phyloP scores from a whole-genome alignment of 2,113 vertebrate species.

The Aspidoscelis tigris region DNA sequence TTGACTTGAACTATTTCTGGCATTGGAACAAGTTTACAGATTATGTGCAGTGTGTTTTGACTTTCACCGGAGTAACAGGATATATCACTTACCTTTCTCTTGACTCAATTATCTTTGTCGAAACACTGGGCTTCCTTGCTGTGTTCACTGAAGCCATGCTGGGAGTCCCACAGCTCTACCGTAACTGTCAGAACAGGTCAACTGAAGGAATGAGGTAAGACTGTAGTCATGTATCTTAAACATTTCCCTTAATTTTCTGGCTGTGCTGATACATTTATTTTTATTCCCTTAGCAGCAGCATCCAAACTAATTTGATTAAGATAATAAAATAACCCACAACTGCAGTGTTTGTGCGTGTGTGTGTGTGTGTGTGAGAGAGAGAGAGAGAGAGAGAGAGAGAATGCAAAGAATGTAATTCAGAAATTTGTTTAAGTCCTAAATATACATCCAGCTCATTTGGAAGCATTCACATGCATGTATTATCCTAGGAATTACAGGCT shows the following conservation, averaged over 20 bases:
- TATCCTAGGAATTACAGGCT: neutral
- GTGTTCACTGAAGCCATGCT: conserved; percentile 96
- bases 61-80: conserved; percentile 86
- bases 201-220: conserved; percentile 96
- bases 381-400: too few relatives aligned
- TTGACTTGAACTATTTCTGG: conserved; percentile 94
- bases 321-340: neutral
- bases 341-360: too few relatives aligned
- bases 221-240: neutral
- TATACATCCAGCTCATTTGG: neutral
- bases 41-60: conserved; percentile 92
- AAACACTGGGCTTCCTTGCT: conserved; percentile 91
- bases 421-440: neutral
- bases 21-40: conserved; percentile 93
- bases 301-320: conserved; percentile 3
- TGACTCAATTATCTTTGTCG: conserved; percentile 90
- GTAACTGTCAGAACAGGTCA: conserved; percentile 91
- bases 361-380: too few relatives aligned
- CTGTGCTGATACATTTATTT: neutral
- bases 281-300: neutral
- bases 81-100: conserved; percentile 94
- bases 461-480: neutral
- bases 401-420: neutral
- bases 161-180: conserved; percentile 92
- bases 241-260: neutral